Evolutionary conservation across 2,797 vertebrate genomes (phyloP).

Genomic region (Cephalopachus bancanus): DNA sequence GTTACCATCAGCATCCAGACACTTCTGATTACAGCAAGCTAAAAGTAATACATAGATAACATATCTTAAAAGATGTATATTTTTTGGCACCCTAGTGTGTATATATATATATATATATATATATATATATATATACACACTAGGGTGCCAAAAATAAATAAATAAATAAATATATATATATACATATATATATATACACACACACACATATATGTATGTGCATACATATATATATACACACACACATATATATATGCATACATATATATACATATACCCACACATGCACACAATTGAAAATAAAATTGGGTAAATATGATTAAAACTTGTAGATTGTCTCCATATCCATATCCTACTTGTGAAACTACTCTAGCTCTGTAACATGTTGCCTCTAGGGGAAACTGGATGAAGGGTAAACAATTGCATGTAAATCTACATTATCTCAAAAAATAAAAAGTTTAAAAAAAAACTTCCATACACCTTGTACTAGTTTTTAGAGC

Average conservation of each 20-base stretch:
- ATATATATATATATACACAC: background rate
- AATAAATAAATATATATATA: too few relatives aligned
- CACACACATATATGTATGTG: too few relatives aligned
- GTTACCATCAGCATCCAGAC: too few relatives aligned
- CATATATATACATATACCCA: background rate
- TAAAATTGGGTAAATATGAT: background rate
- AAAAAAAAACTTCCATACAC: background rate
- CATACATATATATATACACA: too few relatives aligned
- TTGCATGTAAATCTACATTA: background rate
- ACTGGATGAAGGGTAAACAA: background rate
- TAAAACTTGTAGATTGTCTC: background rate
- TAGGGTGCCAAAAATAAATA: too few relatives aligned
- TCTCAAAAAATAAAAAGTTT: background rate
- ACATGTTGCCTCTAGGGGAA: background rate
- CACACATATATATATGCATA: background rate
- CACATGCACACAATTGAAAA: background rate
- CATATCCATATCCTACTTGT: background rate
- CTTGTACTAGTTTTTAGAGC: background rate
- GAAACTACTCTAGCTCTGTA: background rate
- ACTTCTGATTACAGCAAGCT: too few relatives aligned
- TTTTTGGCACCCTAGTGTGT: too few relatives aligned
- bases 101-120: background rate
- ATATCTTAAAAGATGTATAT: too few relatives aligned
- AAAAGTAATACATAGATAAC: too few relatives aligned
- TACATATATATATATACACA: too few relatives aligned